Evolutionary conservation across 2,797 vertebrate species (phyloP).

Genomic region (Sebastes cheni): DNA sequence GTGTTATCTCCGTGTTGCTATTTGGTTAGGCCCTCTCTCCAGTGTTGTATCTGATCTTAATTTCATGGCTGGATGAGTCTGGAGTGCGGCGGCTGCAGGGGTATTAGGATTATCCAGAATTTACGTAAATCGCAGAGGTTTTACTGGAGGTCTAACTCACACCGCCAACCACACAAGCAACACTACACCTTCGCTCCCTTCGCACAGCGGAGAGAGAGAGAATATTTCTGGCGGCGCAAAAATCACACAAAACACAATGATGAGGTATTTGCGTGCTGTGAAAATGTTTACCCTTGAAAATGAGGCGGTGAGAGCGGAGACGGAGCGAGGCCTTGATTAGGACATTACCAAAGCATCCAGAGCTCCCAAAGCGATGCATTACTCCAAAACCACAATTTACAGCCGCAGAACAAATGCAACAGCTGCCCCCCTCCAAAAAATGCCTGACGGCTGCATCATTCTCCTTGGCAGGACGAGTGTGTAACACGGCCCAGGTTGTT

Average conservation of each 20-base stretch:
- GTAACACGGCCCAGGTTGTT: constrained; percentile 63
- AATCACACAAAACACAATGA: constrained; percentile 53
- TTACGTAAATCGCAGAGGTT: constrained; percentile 47
- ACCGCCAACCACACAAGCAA: constrained; percentile 24
- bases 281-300: constrained; percentile 81
- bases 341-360: constrained; percentile 71
- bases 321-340: constrained; percentile 73
- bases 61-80: constrained; percentile 76
- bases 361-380: constrained; percentile 69
- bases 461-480: constrained; percentile 43
- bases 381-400: constrained; percentile 71
- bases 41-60: constrained; percentile 77
- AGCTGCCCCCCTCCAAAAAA: constrained; percentile 67
- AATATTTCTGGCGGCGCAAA: constrained; percentile 34
- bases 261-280: constrained; percentile 73
- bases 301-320: constrained; percentile 67
- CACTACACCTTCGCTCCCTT: constrained; percentile 41
- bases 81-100: constrained; percentile 54
- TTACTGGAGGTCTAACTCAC: constrained; percentile 19
- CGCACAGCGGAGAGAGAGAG: constrained; percentile 23
- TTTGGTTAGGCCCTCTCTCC: constrained; percentile 47
- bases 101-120: constrained; percentile 70
- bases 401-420: constrained; percentile 70
- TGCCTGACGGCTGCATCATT: constrained; percentile 68
- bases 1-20: constrained; percentile 52